A percentile compares a stretch with the other conserved stretches of the same genome.
Evolutionary conservation across 2,113 vertebrate genomes (phyloP).

Genomic region (Nerophis ophidion): DNA sequence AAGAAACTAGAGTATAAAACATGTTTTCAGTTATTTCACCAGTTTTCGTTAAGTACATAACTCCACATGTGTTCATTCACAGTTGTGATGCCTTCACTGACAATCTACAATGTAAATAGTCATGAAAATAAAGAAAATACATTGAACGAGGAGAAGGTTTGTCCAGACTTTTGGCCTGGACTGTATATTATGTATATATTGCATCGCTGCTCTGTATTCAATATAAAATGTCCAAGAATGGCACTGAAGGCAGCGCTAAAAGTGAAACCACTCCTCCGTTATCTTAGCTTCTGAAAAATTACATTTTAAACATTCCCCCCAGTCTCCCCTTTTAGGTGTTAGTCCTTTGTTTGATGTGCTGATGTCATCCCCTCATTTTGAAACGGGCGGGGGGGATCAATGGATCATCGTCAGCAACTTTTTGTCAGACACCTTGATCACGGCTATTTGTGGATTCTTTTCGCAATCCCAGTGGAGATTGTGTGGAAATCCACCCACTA

Average conservation of each 20-base stretch:
- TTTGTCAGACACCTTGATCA: conserved; percentile 46
- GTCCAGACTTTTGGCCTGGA: too few species aligned
- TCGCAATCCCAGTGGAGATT: conserved; percentile 24
- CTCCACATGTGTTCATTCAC: too few species aligned
- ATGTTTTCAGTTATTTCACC: too few species aligned
- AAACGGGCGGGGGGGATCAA: conserved; percentile 25
- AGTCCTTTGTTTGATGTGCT: conserved; percentile 56
- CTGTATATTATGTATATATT: too few species aligned
- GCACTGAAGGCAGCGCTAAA: neutral
- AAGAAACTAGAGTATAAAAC: too few species aligned
- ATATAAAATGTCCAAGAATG: neutral
- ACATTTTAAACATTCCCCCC: conserved; percentile 7
- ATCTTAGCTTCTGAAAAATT: neutral
- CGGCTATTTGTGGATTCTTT: conserved; percentile 37
- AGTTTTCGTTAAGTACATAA: too few species aligned
- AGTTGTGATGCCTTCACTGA: too few species aligned
- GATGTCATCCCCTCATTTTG: conserved; percentile 56
- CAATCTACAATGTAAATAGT: too few species aligned
- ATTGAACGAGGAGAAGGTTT: too few species aligned
- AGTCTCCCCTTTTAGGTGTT: conserved; percentile 19
- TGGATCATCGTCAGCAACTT: conserved; percentile 47
- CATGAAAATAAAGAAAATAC: too few species aligned
- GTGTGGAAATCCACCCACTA: conserved; percentile 7
- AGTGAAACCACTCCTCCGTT: neutral
- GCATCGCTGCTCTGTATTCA: neutral